Percentiles rank a stretch among this genome's conserved stretches.
Evolutionary conservation across 1,140 invertebrate genomes (phyloP).

Genomic region (Xylocopa sonorina): DNA sequence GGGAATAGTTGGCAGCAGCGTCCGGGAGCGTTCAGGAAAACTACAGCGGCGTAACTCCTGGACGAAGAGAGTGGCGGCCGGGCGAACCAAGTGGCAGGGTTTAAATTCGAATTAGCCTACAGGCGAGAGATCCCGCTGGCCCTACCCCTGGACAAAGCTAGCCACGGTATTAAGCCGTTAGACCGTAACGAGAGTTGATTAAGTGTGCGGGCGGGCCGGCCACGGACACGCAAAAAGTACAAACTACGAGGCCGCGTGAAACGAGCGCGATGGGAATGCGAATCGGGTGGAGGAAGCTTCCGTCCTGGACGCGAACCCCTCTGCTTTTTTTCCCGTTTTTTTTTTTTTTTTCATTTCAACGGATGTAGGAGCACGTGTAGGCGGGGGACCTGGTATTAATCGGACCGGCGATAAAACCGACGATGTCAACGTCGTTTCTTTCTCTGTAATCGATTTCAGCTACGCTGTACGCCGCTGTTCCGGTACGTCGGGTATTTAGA

Average conservation of each 20-base stretch:
- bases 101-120: constrained; percentile 65
- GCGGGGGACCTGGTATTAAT: constrained; percentile 35
- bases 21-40: constrained; percentile 42
- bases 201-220: constrained; percentile 50
- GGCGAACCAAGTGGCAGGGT: constrained; percentile 47
- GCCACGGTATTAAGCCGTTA: constrained; percentile 65
- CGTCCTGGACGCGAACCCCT: neutral
- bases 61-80: constrained; percentile 55
- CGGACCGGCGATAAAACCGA: constrained; percentile 20
- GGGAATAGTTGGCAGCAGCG: neutral
- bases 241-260: neutral
- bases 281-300: constrained; percentile 28
- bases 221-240: constrained; percentile 46
- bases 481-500: neutral
- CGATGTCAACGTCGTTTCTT: constrained; percentile 12
- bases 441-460: constrained; percentile 5
- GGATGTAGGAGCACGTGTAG: constrained; percentile 29
- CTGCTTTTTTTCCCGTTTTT: constrained; percentile 11
- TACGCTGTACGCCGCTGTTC: neutral
- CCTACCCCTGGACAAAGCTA: constrained; percentile 61
- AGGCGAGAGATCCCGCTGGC: constrained; percentile 37
- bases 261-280: constrained; percentile 5
- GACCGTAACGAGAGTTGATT: constrained; percentile 69
- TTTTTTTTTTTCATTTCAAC: no score
- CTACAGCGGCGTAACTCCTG: constrained; percentile 39